phyloP scores from a whole-genome alignment of 2,797 vertebrate species.

The Coilia nasus region DNA sequence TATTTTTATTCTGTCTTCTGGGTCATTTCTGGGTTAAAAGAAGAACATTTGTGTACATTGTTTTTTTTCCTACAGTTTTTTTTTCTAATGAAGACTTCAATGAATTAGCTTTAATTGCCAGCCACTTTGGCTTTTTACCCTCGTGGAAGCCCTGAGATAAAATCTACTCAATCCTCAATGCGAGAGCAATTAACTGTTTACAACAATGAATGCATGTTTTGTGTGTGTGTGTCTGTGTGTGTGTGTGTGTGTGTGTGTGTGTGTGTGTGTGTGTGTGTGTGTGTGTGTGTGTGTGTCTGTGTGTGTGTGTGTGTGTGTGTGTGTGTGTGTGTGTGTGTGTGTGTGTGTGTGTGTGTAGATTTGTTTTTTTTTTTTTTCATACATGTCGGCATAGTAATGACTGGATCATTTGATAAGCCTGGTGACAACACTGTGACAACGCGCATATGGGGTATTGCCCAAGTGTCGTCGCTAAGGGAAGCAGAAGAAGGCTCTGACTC shows the following conservation, averaged over 20 bases:
- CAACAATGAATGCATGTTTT: not conserved
- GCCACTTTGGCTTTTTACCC: not conserved
- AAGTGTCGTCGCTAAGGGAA: conserved; percentile 9
- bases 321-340: not conserved
- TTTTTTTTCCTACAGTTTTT: not conserved
- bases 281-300: not conserved
- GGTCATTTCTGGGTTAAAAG: not conserved
- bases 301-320: not conserved
- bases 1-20: not conserved
- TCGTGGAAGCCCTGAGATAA: not conserved
- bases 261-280: not conserved
- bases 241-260: not conserved
- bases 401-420: conserved; percentile 30
- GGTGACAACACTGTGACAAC: conserved; percentile 22
- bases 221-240: not conserved
- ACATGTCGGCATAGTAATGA: conserved; percentile 27
- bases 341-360: not conserved
- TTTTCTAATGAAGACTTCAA: not conserved
- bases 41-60: not conserved
- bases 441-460: conserved; percentile 20
- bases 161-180: conserved; percentile 1
- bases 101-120: not conserved
- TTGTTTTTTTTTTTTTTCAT: not conserved
- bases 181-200: not conserved
- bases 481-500: not conserved